A percentile compares a stretch with the other conserved stretches of the same genome.
These are phyloP conservation scores for Pontoporia blainvillei DNA, from an alignment of 2,113 vertebrate genomes.

Conservation along the genomic window DNA sequence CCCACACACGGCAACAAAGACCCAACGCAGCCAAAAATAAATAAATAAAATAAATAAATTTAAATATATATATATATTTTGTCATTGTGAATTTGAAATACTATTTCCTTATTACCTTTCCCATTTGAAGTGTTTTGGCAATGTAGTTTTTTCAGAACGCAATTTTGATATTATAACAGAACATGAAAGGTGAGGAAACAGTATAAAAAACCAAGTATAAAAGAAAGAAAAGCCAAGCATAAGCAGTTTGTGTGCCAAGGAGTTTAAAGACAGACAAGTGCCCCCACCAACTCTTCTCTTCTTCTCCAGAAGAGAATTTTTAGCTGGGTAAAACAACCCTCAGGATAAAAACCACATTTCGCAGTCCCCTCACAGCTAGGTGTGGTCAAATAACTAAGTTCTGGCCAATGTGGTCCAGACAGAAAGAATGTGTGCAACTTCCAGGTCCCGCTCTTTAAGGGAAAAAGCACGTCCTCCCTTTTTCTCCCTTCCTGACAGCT, in stretches of 20 bases:
- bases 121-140: not conserved
- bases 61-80: not conserved
- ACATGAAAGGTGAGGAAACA: constrained; percentile 7
- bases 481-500: not conserved
- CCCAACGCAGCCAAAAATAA: no score
- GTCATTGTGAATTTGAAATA: not conserved
- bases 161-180: not conserved
- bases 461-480: not conserved
- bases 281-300: not conserved
- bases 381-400: not conserved
- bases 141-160: not conserved
- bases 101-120: not conserved
- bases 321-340: not conserved
- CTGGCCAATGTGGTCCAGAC: not conserved
- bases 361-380: not conserved
- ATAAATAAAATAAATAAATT: no score
- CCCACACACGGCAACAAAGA: no score
- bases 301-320: not conserved
- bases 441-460: not conserved
- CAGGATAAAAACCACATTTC: constrained; percentile 10
- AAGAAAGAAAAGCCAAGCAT: not conserved
- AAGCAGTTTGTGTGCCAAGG: not conserved
- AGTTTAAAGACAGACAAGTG: not conserved
- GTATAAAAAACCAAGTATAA: not conserved
- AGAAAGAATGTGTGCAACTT: constrained; percentile 20